Conservation (phyloP, 2,797 vertebrate genomes). For the Basileuterus tristriatus region DNA sequence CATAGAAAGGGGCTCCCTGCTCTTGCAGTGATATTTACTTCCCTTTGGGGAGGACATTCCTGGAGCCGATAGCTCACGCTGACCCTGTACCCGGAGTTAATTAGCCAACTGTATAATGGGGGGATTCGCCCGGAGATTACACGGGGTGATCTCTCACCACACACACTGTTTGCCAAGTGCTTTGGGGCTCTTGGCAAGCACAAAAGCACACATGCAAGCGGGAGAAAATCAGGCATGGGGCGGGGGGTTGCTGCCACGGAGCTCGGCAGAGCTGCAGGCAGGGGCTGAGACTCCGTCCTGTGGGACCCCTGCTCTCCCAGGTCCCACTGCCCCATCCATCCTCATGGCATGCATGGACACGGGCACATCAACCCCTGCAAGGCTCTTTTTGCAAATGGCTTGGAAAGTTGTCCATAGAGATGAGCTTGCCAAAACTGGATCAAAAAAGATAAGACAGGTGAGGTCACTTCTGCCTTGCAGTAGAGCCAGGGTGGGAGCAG, state of each 20-base stretch:
- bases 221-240: neutral
- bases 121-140: constrained; percentile 58
- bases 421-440: neutral
- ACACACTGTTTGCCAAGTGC: constrained; percentile 23
- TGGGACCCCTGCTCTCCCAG: rapidly evolving
- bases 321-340: neutral
- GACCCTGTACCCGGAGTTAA: constrained; percentile 42
- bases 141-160: constrained; percentile 27
- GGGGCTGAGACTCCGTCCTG: neutral
- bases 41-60: constrained; percentile 57
- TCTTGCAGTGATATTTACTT: constrained; percentile 57
- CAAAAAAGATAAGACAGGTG: neutral
- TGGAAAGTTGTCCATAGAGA: neutral
- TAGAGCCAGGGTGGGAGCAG: neutral
- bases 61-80: neutral
- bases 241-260: neutral
- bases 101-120: constrained; percentile 58
- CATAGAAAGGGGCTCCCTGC: constrained; percentile 44
- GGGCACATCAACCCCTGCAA: rapidly evolving
- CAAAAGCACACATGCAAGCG: constrained; percentile 31
- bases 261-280: neutral
- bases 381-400: neutral
- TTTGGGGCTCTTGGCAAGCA: constrained; percentile 37
- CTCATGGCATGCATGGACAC: rapidly evolving
- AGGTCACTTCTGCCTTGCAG: neutral